Percentiles rank a stretch among this genome's conserved stretches.
Conservation (phyloP, 2,888 invertebrate species). For the Trypoxylon attenuatum region DNA sequence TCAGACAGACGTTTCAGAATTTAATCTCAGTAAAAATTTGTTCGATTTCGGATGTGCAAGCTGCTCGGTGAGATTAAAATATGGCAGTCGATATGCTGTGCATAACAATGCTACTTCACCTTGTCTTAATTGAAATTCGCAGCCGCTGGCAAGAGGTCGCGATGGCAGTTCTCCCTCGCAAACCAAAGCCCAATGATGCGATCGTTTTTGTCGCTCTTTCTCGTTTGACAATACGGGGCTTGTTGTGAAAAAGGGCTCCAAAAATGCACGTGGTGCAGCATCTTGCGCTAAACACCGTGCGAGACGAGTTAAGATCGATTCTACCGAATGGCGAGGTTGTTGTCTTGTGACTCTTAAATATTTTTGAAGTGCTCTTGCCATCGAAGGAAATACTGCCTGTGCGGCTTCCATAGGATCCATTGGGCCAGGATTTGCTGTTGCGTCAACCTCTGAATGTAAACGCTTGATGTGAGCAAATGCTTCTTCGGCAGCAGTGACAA, state of each 20-base stretch:
- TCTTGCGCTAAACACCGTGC: constrained; percentile 95
- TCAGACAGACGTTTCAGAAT: constrained; percentile 98
- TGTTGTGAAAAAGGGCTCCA: constrained; percentile 93
- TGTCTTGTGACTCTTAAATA: constrained; percentile 96
- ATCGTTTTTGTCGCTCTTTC: constrained; percentile 83
- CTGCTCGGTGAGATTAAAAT: constrained; percentile 96
- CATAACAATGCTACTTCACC: constrained; percentile 95
- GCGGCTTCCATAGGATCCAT: constrained; percentile 98
- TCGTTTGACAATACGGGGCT: constrained; percentile 91
- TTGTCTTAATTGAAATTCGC: constrained; percentile 93
- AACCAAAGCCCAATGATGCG: constrained; percentile 97
- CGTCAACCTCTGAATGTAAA: constrained; percentile 82
- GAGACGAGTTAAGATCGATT: constrained; percentile 92
- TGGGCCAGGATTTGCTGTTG: constrained; percentile 81
- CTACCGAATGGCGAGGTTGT: constrained; percentile 96
- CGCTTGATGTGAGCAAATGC: constrained; percentile 98
- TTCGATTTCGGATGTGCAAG: constrained; percentile 97
- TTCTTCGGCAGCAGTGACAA: constrained; percentile 96
- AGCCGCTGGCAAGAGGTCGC: constrained; percentile 87
- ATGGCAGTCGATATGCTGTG: constrained; percentile 89
- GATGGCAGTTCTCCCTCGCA: constrained; percentile 92
- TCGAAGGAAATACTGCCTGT: constrained; percentile 97
- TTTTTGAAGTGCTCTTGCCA: constrained; percentile 97
- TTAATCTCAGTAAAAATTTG: constrained; percentile 93
- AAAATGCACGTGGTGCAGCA: constrained; percentile 94